Evolutionary conservation across 2,113 vertebrate genomes (phyloP).

Genomic region (Oreocharis arfaki): DNA sequence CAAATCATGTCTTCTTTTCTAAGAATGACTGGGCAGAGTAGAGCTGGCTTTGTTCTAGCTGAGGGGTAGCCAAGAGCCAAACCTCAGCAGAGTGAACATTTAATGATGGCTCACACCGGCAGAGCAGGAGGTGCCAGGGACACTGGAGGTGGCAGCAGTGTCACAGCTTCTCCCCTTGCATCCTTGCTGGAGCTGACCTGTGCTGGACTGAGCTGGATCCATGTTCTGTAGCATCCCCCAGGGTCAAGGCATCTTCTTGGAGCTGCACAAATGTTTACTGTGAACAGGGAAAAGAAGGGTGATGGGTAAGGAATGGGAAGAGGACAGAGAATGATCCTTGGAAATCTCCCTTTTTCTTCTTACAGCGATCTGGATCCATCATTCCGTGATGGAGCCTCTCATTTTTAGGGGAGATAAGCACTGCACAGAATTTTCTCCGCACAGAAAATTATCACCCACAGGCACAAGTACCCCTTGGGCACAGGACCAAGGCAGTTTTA

Average conservation of each 20-base stretch:
- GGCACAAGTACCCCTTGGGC: rapidly evolving
- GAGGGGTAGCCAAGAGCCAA: background rate
- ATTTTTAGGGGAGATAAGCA: background rate
- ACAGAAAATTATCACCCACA: background rate
- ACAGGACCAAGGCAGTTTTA: background rate
- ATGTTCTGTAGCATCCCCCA: background rate
- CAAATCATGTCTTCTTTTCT: background rate
- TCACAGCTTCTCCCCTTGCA: background rate
- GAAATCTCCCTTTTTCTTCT: background rate
- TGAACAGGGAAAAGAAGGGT: background rate
- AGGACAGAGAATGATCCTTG: background rate
- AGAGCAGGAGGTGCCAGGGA: background rate
- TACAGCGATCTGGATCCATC: rapidly evolving
- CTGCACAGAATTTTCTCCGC: rapidly evolving
- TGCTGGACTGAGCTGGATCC: background rate
- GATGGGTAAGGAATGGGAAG: background rate
- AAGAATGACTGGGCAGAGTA: background rate
- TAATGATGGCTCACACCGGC: background rate
- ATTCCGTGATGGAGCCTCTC: background rate
- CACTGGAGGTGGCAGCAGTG: background rate
- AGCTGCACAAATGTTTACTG: background rate
- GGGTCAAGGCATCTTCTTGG: background rate
- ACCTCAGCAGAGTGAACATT: background rate
- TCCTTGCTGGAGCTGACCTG: background rate
- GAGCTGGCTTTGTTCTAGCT: background rate